Percentiles rank a stretch among this genome's conserved stretches.
Evolutionary conservation across 2,797 vertebrate genomes (phyloP).

Genomic region (Scleropages formosus): DNA sequence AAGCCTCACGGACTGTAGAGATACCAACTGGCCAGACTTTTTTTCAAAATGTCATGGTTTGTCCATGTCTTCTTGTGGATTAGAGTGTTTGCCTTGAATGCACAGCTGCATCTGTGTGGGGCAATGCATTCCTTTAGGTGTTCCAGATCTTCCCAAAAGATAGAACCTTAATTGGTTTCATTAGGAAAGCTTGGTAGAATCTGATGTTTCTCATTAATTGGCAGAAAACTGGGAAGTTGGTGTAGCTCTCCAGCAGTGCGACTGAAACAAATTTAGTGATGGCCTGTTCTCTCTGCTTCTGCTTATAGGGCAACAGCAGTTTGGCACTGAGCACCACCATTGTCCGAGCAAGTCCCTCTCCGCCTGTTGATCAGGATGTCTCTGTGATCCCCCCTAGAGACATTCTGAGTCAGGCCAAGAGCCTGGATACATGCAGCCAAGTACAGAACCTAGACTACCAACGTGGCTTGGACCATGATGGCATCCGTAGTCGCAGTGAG

Average conservation of each 20-base stretch:
- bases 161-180: no score
- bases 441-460: slow-evolving; percentile 26
- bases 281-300: not conserved
- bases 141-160: no score
- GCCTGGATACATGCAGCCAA: slow-evolving; percentile 37
- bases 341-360: slow-evolving; percentile 80
- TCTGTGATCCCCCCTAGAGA: slow-evolving; percentile 29
- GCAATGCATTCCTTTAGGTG: no score
- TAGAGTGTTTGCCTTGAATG: no score
- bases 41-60: no score
- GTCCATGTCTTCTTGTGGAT: no score
- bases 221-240: not conserved
- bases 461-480: slow-evolving; percentile 48
- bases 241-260: not conserved
- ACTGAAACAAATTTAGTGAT: not conserved
- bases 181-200: no score
- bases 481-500: slow-evolving; percentile 60
- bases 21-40: no score
- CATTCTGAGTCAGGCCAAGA: slow-evolving; percentile 37
- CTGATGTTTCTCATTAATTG: not conserved
- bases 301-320: slow-evolving; percentile 67
- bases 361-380: slow-evolving; percentile 60
- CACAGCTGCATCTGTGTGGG: no score
- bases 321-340: slow-evolving; percentile 88
- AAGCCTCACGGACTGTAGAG: no score